Conservation (phyloP, 2,888 invertebrate genomes). For the Iphiclides podalirius region DNA sequence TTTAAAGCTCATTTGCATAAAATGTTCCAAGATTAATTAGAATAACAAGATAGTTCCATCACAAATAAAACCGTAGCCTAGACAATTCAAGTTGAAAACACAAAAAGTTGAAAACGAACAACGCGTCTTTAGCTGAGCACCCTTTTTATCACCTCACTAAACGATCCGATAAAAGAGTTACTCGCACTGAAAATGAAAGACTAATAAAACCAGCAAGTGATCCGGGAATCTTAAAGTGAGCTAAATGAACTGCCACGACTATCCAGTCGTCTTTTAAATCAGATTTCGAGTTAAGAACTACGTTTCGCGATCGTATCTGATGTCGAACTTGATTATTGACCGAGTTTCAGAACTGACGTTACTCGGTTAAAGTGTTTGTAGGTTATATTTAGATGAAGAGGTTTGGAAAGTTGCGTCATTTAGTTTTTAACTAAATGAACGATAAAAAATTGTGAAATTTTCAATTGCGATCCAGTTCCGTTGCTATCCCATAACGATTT, state of each 20-base stretch:
- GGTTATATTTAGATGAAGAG: slow-evolving; percentile 15
- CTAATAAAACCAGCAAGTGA: slow-evolving; percentile 6
- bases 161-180: not conserved
- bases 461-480: too few relatives aligned
- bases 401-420: slow-evolving; percentile 6
- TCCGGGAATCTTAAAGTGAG: slow-evolving; percentile 7
- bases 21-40: too few relatives aligned
- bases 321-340: slow-evolving; percentile 22
- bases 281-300: slow-evolving; percentile 17
- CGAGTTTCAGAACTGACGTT: slow-evolving; percentile 19
- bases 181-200: slow-evolving; percentile 1
- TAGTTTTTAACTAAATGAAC: slow-evolving; percentile 12
- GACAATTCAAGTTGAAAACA: too few relatives aligned
- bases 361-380: slow-evolving; percentile 14
- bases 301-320: slow-evolving; percentile 17
- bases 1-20: too few relatives aligned
- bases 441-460: too few relatives aligned
- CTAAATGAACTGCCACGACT: not conserved
- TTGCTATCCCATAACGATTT: too few relatives aligned
- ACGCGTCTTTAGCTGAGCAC: not conserved
- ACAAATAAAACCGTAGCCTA: too few relatives aligned
- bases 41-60: too few relatives aligned
- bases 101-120: not conserved
- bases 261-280: slow-evolving; percentile 13
- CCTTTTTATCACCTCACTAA: not conserved